phyloP scores from a whole-genome alignment of 2,797 vertebrate genomes.

The Macrochelys suwanniensis region DNA sequence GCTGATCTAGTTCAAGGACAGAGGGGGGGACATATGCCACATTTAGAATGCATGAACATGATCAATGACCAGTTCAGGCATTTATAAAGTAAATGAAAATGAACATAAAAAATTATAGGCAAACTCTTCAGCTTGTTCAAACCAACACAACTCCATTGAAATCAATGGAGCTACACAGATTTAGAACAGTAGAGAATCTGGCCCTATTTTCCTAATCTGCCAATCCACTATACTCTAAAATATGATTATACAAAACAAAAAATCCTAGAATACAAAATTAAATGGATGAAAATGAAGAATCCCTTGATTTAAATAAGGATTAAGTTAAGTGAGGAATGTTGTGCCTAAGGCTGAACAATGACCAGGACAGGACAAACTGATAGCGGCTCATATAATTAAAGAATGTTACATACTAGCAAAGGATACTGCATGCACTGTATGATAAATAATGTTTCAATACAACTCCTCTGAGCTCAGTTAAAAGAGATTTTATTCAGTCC shows the following conservation, averaged over 20 bases:
- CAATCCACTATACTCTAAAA: not conserved
- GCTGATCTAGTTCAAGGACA: not conserved
- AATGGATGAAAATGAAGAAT: not conserved
- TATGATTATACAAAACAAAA: not conserved
- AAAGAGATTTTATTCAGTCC: not conserved
- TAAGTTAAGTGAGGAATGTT: not conserved
- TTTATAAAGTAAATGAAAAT: constrained; percentile 8
- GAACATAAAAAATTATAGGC: not conserved
- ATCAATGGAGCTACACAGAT: not conserved
- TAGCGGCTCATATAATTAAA: not conserved
- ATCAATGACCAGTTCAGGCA: not conserved
- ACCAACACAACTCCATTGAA: not conserved
- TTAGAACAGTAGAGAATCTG: not conserved
- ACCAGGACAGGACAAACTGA: not conserved
- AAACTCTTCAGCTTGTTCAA: not conserved
- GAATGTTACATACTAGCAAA: not conserved
- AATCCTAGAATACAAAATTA: not conserved
- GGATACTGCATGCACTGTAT: not conserved
- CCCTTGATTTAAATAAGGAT: not conserved
- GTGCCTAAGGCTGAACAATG: not conserved
- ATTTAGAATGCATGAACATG: not conserved
- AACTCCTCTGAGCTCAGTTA: not conserved
- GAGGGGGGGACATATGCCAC: not conserved
- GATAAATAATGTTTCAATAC: not conserved
- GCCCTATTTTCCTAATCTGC: not conserved